Base-by-base conservation (phyloP, 1,140 invertebrate species). In the Aphelenchoides fujianensis region DNA sequence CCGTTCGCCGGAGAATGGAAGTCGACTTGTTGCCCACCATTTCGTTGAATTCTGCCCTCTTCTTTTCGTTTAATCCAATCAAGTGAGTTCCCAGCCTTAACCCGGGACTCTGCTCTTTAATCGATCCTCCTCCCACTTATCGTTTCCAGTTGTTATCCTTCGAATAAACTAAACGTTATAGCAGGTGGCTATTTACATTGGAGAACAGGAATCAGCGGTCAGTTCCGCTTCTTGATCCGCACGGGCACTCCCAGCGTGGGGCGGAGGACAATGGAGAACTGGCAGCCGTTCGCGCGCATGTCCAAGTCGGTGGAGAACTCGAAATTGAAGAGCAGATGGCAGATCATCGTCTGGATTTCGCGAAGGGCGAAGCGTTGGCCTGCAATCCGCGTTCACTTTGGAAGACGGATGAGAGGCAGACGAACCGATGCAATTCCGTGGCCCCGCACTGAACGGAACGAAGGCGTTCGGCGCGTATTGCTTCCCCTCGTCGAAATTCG, bases 351-450 rank as follows among this genome's bases (percentile, higher is more conserved):
- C 5, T 32, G 23, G 3, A 64, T 52, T 64, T 64, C 62, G 5
- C 34, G 5, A 5, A 64, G 5, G n/a, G 62, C 62, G 59, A 64
- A 64, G n/a, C 28, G 3, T 52, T 64, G 62, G 28, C 62, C 62
- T 64, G 59, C n/a, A 64, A 52, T 41, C 5, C 62, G 23, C 35
- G 23, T 53, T 5, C n/a, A n/a, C n/a, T 23, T 53, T 64, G 12
- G 7, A 52, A 36, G 59, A 54, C 35, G 3, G 59, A 32, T 64
- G 9, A 5, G 7, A 32, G 5, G 35, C 37, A 86, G 85, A 70
- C 84, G 85, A 69, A 63, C 85, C 85, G 36, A 86, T 83, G 69
- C 85, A 86, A 66, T 79, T 84, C 57, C 85, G 76, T 0, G 85
- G 85, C 12, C 85, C 85, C 27, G 80, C 79, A 1, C 83, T 83